A percentile compares a stretch with the other conserved stretches of the same genome.
These are phyloP conservation scores for Amblyjoppa fuscipennis DNA, from an alignment of 2,888 invertebrate genomes.

Conservation along the genomic window DNA sequence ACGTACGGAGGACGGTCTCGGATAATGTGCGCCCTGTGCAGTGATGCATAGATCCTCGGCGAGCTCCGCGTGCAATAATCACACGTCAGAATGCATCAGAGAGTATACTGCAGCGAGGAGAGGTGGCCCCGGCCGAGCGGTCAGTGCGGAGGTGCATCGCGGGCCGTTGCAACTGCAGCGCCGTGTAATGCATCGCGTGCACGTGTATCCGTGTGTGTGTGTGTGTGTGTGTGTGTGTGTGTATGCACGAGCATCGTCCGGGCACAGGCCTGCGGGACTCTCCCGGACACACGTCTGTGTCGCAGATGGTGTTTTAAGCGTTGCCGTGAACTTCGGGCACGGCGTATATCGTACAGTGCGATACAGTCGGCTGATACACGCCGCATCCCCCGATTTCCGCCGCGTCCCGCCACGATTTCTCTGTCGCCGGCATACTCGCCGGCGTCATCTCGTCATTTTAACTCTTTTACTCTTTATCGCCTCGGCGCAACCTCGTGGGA, in stretches of 20 bases:
- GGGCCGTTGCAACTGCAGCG: conserved; percentile 9
- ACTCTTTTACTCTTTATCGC: conserved; percentile 12
- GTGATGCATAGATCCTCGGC: conserved; percentile 83
- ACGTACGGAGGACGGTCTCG: conserved; percentile 52
- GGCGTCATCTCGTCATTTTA: conserved; percentile 38
- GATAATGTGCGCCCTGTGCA: conserved; percentile 82
- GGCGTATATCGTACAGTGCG: conserved; percentile 60
- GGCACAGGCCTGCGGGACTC: conserved; percentile 48
- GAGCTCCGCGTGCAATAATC: conserved; percentile 83
- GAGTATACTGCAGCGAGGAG: conserved; percentile 63
- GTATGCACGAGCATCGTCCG: conserved; percentile 29
- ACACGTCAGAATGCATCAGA: conserved; percentile 83
- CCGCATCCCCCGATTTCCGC: conserved; percentile 45
- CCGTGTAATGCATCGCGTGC: not conserved
- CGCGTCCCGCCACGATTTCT: conserved; percentile 42
- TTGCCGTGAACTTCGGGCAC: conserved; percentile 79
- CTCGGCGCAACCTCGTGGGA: conserved; percentile 53
- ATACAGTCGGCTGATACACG: conserved; percentile 47
- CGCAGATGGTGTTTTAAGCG: conserved; percentile 81
- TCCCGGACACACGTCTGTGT: conserved; percentile 71
- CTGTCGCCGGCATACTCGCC: conserved; percentile 44
- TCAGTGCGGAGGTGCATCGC: conserved; percentile 41
- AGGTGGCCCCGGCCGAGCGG: conserved; percentile 35
- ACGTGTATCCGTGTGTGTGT: not conserved
- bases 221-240: conserved; percentile 6